These are phyloP conservation scores for Picus viridis DNA, from an alignment of 2,797 vertebrate genomes.

Conservation along the genomic window DNA sequence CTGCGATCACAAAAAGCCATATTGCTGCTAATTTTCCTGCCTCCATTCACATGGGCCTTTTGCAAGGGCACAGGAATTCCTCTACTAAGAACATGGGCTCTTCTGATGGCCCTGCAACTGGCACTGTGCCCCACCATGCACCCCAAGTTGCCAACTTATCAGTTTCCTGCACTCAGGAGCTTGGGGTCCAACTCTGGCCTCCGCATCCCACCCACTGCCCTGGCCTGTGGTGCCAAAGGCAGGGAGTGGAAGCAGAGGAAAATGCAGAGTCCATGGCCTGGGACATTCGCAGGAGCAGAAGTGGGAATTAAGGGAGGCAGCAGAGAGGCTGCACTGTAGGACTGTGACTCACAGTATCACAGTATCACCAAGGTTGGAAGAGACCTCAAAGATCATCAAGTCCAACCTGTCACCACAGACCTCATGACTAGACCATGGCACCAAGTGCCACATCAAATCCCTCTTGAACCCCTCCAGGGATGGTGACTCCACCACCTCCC, in stretches of 20 bases:
- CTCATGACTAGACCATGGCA: too few relatives aligned
- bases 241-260: background rate
- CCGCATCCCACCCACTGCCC: background rate
- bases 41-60: conserved; percentile 61
- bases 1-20: conserved; percentile 80
- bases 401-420: too few relatives aligned
- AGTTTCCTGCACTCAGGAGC: conserved; percentile 69
- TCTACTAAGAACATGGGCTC: conserved; percentile 29
- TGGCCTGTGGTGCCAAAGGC: background rate
- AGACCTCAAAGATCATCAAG: too few relatives aligned
- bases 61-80: conserved; percentile 73
- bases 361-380: too few relatives aligned
- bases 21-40: conserved; percentile 83
- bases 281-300: background rate
- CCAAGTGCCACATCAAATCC: too few relatives aligned
- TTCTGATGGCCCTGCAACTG: conserved; percentile 70
- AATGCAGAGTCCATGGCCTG: rapidly evolving
- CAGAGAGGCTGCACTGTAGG: background rate
- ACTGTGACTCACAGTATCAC: rapidly evolving
- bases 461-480: too few relatives aligned
- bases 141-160: background rate
- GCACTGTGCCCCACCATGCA: background rate
- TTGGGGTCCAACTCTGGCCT: background rate
- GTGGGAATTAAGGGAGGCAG: background rate
- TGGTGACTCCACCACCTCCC: too few relatives aligned